Evolutionary conservation across 2,888 invertebrate genomes (phyloP), one percentile per base, ranked within the genome.

Genomic region (Thecophora atra): DNA sequence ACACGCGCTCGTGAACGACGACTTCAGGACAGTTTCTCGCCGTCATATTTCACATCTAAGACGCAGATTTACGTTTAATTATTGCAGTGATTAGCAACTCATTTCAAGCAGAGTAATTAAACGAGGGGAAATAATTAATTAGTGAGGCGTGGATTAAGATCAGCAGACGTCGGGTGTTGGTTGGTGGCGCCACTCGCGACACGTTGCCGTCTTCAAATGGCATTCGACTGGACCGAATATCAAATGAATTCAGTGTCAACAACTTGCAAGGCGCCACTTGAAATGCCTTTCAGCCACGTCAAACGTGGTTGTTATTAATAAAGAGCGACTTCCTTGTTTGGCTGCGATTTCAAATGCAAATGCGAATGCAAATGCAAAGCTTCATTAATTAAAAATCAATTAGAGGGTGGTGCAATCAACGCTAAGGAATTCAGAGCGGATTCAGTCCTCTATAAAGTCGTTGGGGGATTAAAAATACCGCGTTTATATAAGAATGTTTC

Each of bases 231-330:
- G 19, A 58, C 60, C 72, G 74, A 72, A 67, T 76, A 76, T 76
- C 77, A 76, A 66, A 70, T 72, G 73, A 68, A 72, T 72, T 76
- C 73, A 76, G 70, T 75, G 71, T 75, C 73, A 74, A 76, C 74
- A 72, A 71, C 70, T 75, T 52, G 44, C 47, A 60, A 24, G 66
- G 60, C 66, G 71, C 71, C 71, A 66, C 56, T 58, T 65, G 54
- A 42, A 54, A 42, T 6, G 17, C 19, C 30, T 47, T 8, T 15
- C 19, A 15, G 17, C 42, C 24, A 42, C 8, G 15, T 71, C 56
- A 71, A 56, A 71, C 54, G 64, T 71, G 52, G 64, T 64, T 64
- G 24, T 42, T 64, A 64, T 54, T 64, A 37, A 64, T 64, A 64
- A 24, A 24, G 28, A 64, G 13, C 6, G 56, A 54, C 70, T 71